phyloP scores from a whole-genome alignment of 2,113 vertebrate genomes.

The Ciconia boyciana region DNA sequence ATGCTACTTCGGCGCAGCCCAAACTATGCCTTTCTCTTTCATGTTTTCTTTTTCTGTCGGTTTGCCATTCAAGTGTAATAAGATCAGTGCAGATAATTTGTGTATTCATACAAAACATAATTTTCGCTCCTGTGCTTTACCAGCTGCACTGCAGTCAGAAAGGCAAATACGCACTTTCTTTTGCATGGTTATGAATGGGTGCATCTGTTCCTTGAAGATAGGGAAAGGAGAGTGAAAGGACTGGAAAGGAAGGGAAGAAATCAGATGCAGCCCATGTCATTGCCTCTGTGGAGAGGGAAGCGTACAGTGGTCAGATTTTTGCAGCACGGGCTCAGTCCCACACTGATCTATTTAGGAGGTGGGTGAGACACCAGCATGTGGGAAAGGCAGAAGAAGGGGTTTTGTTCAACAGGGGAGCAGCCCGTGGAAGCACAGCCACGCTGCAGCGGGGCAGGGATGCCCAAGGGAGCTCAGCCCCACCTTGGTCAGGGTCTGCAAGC shows the following conservation, averaged over 20 bases:
- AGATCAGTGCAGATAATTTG: conserved; percentile 51
- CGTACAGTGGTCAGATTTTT: fast-evolving
- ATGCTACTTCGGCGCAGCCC: not conserved
- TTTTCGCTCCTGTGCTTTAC: conserved; percentile 31
- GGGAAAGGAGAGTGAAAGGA: not conserved
- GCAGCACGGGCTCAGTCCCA: not conserved
- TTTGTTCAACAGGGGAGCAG: not conserved
- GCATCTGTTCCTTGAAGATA: conserved; percentile 22
- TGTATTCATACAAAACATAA: not conserved
- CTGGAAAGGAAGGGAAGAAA: not conserved
- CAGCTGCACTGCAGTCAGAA: conserved; percentile 1
- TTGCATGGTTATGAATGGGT: not conserved
- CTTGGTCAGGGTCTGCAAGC: not conserved
- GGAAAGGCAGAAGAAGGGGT: not conserved
- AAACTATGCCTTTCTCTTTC: not conserved
- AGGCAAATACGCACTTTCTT: not conserved
- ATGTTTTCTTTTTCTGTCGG: not conserved
- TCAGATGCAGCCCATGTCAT: not conserved
- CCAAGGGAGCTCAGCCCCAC: not conserved
- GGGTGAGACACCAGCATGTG: not conserved
- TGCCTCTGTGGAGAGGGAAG: not conserved
- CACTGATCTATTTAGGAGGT: not conserved
- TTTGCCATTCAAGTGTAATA: conserved; percentile 20
- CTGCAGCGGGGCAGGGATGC: not conserved
- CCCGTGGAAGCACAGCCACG: not conserved